Base-by-base conservation (phyloP, 2,888 invertebrate species). In the Lamellibrachia satsuma region DNA sequence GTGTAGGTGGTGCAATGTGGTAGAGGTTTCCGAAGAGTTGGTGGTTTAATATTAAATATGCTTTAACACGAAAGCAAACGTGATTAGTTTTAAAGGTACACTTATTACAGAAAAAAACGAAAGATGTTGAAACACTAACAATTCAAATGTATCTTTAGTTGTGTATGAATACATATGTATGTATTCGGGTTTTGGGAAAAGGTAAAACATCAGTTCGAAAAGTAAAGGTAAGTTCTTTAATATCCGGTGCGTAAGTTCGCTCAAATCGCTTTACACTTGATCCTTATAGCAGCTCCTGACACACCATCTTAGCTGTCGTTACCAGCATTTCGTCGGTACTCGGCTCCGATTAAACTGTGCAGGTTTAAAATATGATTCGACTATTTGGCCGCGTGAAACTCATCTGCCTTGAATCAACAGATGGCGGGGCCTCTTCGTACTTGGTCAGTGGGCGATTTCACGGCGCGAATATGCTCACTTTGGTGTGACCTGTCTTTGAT, bases 401-500 rank as follows among this genome's bases (percentile, higher is more conserved):
- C 75, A 75, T 75, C 75, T 75, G 75, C 75, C 15, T 75, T 75
- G 75, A 75, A 75, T 75, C 75, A 75, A 75, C 75, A 75, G 75
- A 2, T 75, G 75, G 75, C n/a, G 15, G 15, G 1, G n/a, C 6
- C n/a, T n/a, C 75, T 75, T 75, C 22, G 75, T 75, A n/a, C 75
- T 2, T 11, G n/a, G 75, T 75, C 75, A 22, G 75, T 75, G 75
- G 75, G 22, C 75, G 75, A 75, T 75, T 75, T 75, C 75, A 75
- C 75, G 75, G 75, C 75, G n/a, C 22, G 4, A 11, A n/a, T 75
- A 22, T 75, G 75, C n/a, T 75, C 75, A 75, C 22, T 75, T 75
- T 75, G 75, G 75, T 75, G 75, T 75, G 75, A 75, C 75, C 75
- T n/a, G 75, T 75, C 75, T 75, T 75, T 75, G 75, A 75, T 75